Percentiles rank a stretch among this genome's conserved stretches.
phyloP scores from a whole-genome alignment of 2,797 vertebrate genomes.

The Channa striata region DNA sequence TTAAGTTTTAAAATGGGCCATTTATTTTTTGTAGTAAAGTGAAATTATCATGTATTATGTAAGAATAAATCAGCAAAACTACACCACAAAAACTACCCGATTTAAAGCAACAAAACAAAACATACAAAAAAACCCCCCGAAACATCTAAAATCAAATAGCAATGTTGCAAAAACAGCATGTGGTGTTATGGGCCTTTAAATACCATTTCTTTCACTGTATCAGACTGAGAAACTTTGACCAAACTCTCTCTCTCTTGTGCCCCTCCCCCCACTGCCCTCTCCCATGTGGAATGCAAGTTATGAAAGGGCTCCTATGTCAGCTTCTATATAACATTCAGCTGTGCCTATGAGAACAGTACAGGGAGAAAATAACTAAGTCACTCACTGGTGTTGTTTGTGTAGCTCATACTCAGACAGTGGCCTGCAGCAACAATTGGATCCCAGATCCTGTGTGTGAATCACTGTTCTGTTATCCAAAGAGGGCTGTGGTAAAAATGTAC shows the following conservation, averaged over 20 bases:
- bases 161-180: background rate
- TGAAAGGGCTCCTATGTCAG: conserved; percentile 79
- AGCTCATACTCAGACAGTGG: conserved; percentile 55
- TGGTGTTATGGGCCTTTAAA: conserved; percentile 2
- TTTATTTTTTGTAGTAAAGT: conserved; percentile 6
- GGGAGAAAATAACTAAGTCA: conserved; percentile 47
- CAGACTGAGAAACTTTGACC: conserved; percentile 37
- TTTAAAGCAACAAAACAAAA: too few relatives aligned
- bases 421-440: conserved; percentile 64
- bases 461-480: conserved; percentile 33
- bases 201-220: conserved; percentile 16
- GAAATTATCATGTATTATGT: background rate
- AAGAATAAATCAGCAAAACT: background rate
- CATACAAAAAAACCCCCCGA: too few relatives aligned
- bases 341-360: conserved; percentile 57
- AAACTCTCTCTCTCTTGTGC: conserved; percentile 49
- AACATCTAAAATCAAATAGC: too few relatives aligned
- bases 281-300: conserved; percentile 74
- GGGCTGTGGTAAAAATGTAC: conserved; percentile 9
- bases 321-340: conserved; percentile 73
- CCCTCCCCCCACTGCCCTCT: conserved; percentile 66
- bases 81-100: background rate
- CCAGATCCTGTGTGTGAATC: conserved; percentile 39
- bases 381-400: conserved; percentile 63
- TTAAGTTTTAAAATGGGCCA: background rate